These are phyloP conservation scores for Lasioglossum marginatum DNA, from an alignment of 2,888 invertebrate species.

Conservation along the genomic window DNA sequence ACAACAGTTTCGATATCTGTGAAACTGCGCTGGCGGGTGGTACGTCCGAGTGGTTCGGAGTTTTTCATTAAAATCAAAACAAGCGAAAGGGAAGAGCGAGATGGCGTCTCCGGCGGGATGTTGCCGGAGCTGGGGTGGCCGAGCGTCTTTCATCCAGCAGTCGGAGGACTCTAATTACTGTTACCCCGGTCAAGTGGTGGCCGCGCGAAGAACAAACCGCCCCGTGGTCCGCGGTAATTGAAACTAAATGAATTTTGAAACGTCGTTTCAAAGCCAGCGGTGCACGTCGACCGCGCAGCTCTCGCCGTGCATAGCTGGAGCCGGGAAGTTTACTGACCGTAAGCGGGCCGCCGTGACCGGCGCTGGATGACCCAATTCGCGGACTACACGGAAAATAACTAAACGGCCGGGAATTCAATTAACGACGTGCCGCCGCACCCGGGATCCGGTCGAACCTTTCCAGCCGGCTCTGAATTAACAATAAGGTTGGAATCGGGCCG, in stretches of 20 bases:
- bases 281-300: slow-evolving; percentile 17
- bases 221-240: slow-evolving; percentile 56
- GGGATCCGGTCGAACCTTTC: slow-evolving; percentile 50
- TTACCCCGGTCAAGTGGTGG: slow-evolving; percentile 45
- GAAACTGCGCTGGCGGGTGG: not conserved
- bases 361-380: slow-evolving; percentile 60
- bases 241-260: slow-evolving; percentile 66
- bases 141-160: slow-evolving; percentile 19
- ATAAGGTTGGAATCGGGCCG: slow-evolving; percentile 47
- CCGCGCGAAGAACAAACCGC: slow-evolving; percentile 59
- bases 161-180: slow-evolving; percentile 51
- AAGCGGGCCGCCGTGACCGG: slow-evolving; percentile 53
- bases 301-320: slow-evolving; percentile 12
- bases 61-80: not conserved
- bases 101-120: not conserved
- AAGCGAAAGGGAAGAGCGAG: not conserved
- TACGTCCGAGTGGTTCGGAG: not conserved
- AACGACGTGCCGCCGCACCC: slow-evolving; percentile 49
- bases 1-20: not conserved
- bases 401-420: slow-evolving; percentile 68
- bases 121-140: not conserved
- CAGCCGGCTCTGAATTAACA: slow-evolving; percentile 51
- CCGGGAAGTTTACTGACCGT: slow-evolving; percentile 65
- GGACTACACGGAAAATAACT: slow-evolving; percentile 65
- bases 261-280: slow-evolving; percentile 55